Evolutionary conservation across 2,888 invertebrate genomes (phyloP).

Genomic region (Sinotaia quadrata): DNA sequence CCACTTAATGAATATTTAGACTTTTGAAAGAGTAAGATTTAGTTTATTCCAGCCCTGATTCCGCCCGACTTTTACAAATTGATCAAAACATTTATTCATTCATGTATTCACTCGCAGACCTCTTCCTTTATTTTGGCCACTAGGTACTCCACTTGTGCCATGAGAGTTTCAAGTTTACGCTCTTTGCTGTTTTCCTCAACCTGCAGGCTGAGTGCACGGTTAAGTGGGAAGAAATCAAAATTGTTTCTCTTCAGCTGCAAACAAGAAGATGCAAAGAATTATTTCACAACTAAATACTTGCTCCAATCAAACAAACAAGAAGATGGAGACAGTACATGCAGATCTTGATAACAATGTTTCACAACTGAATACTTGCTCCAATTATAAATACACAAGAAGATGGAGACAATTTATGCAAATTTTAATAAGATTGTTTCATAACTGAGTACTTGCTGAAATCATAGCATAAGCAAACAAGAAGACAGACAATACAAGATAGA

Average conservation of each 20-base stretch:
- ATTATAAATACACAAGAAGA: no score
- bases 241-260: constrained; percentile 59
- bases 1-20: not conserved
- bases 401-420: no score
- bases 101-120: constrained; percentile 41
- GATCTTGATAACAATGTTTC: no score
- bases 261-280: no score
- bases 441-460: no score
- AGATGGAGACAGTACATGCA: not conserved
- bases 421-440: no score
- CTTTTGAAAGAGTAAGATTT: not conserved
- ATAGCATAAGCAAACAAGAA: no score
- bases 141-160: constrained; percentile 66
- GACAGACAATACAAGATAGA: no score
- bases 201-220: constrained; percentile 66
- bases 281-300: no score
- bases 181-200: constrained; percentile 68
- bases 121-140: constrained; percentile 69
- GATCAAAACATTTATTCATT: no score
- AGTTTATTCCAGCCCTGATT: not conserved
- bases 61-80: not conserved
- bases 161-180: constrained; percentile 60
- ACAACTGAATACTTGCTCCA: no score
- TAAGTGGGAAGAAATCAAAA: constrained; percentile 70
- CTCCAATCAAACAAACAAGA: not conserved